Evolutionary conservation across 2,888 invertebrate species (phyloP), one percentile per base, ranked within the genome.

Genomic region (Lottia scabra): DNA sequence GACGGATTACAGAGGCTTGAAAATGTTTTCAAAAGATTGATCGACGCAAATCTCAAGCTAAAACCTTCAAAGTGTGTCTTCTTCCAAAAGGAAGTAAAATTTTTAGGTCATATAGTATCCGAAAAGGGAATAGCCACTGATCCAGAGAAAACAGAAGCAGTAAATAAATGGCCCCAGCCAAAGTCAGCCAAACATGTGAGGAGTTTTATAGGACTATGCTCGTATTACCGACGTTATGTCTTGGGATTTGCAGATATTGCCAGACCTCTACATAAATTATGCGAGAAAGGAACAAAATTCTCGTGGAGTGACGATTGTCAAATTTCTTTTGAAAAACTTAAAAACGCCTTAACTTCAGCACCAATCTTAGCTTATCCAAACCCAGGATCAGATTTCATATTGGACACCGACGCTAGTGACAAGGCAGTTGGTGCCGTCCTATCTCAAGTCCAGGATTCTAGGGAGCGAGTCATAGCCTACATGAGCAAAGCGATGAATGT

Each of bases 401-500:
- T 48, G 12, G 48, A 48, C 19, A 48, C 48, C 1, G 48, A 48
- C n/a, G 48, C n/a, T n/a, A 48, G 48, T 48, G 48, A 48, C 19
- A 16, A 48, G 19, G 48, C 48, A 16, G 48, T 48, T 16, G 48
- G 48, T 48, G 15, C 15, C 15, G 48, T 48, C 16, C 48, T 48
- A 19, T 48, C 48, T n/a, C 48, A 48, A 48, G n/a, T 48, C 16
- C 5, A 48, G n/a, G 48, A 48, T 30, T 5, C 10, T 6, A 48
- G 0, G 48, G 13, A 48, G 48, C 48, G 19, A 15, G 67, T 62
- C 12, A 71, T 71, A 23, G 67, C 67, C n/a, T 71, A 30, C 43
- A 46, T 65, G 48, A 68, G 68, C 45, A 71, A 71, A 23, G 43
- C 71, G 23, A 26, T 48, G 26, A 71, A 62, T 26, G 48, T 4